Evolutionary conservation across 2,888 invertebrate species (phyloP).

Genomic region (Drosophila limbata): DNA sequence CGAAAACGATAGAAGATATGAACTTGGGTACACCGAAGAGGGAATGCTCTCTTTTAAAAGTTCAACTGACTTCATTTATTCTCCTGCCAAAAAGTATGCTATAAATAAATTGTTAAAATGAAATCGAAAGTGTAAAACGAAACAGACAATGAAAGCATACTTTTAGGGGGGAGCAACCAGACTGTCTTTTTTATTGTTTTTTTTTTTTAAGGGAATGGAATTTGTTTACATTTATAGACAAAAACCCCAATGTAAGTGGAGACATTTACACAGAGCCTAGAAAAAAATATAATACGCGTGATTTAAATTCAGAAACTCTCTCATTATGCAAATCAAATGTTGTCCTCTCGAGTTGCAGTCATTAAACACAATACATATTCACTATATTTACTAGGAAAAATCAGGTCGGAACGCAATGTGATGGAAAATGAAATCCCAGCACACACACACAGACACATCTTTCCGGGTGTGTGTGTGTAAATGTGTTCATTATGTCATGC

Average conservation of each 20-base stretch:
- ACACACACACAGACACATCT: background rate
- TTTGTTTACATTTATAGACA: background rate
- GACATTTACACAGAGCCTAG: no score
- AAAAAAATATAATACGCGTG: conserved; percentile 1
- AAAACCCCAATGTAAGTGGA: no score
- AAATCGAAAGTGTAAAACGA: background rate
- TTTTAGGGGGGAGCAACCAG: background rate
- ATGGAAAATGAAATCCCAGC: conserved; percentile 69
- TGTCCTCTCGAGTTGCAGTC: conserved; percentile 49
- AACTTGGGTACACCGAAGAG: background rate
- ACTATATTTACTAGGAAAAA: conserved; percentile 23
- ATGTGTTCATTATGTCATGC: conserved; percentile 46
- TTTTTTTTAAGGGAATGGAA: background rate
- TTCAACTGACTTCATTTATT: background rate
- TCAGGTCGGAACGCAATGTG: conserved; percentile 44
- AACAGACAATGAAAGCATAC: background rate
- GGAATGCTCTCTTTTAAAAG: background rate
- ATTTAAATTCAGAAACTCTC: conserved; percentile 13
- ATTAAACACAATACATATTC: conserved; percentile 50
- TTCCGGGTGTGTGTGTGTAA: background rate
- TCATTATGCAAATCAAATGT: conserved; percentile 70
- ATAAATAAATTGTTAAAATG: background rate
- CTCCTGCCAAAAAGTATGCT: conserved; percentile 7
- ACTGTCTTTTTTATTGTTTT: background rate
- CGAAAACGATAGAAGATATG: background rate